phyloP scores from a whole-genome alignment of 2,888 invertebrate genomes.

The Lycocerus yunnanus region DNA sequence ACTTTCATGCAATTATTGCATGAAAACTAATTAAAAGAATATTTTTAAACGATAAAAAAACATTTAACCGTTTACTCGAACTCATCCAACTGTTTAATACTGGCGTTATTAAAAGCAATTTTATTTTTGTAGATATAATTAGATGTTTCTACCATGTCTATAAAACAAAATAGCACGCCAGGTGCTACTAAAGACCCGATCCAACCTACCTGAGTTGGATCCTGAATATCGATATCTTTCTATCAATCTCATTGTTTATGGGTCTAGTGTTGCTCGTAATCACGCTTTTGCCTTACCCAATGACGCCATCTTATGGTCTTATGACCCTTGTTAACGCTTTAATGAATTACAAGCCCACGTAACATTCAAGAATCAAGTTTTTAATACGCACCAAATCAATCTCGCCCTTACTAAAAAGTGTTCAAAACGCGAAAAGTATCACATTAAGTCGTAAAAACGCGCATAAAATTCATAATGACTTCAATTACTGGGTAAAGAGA shows the following conservation, averaged over 20 bases:
- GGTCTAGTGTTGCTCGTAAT: constrained; percentile 37
- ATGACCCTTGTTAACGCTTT: constrained; percentile 43
- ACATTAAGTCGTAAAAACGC: constrained; percentile 28
- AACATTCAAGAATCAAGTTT: constrained; percentile 26
- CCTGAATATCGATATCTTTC: constrained; percentile 24
- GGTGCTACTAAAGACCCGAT: not conserved
- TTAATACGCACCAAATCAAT: constrained; percentile 15
- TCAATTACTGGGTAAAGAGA: constrained; percentile 22
- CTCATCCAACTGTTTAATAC: not conserved
- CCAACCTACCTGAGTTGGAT: constrained; percentile 19
- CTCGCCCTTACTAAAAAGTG: not conserved
- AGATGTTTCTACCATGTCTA: not conserved
- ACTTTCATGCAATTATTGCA: not conserved
- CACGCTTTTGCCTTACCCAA: constrained; percentile 35
- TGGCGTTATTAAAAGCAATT: not conserved
- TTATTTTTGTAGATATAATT: constrained; percentile 4
- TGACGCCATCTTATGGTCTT: constrained; percentile 34
- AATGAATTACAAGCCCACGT: constrained; percentile 43
- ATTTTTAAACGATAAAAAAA: not conserved
- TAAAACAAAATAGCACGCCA: constrained; percentile 6
- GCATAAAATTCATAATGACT: constrained; percentile 26
- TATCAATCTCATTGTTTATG: constrained; percentile 42
- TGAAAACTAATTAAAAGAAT: not conserved
- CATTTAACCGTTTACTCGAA: not conserved
- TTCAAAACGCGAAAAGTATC: constrained; percentile 15